Evolutionary conservation across 2,797 vertebrate species (phyloP).

Genomic region (Holocentrus rufus): DNA sequence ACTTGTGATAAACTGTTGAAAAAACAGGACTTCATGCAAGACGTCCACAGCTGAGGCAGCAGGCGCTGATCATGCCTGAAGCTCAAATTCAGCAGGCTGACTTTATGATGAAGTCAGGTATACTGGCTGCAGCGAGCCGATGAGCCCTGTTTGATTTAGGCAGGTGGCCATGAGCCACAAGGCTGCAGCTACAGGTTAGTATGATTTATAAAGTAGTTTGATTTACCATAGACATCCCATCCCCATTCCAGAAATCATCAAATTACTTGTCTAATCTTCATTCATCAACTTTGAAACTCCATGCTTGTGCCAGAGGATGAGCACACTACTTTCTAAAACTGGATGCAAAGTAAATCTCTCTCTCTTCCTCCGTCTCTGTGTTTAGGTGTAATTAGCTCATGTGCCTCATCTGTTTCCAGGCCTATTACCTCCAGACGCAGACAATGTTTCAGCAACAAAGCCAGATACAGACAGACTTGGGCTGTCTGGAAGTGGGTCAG

Average conservation of each 20-base stretch:
- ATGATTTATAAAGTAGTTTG: neutral
- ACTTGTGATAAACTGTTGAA: constrained; percentile 28
- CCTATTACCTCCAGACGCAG: constrained; percentile 68
- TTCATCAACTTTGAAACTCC: constrained; percentile 24
- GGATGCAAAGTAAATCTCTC: constrained; percentile 25
- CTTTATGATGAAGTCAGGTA: constrained; percentile 22
- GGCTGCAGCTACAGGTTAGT: neutral
- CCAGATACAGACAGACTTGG: constrained; percentile 62
- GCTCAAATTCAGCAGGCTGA: neutral
- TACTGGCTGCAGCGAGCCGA: neutral
- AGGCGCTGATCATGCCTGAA: neutral
- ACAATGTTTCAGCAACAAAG: constrained; percentile 59
- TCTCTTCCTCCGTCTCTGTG: constrained; percentile 27
- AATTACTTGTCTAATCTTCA: constrained; percentile 10
- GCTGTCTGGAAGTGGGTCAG: constrained; percentile 55
- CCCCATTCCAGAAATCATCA: neutral
- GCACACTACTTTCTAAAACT: constrained; percentile 15
- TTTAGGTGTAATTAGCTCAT: constrained; percentile 56
- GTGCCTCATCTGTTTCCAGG: constrained; percentile 62
- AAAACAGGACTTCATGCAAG: constrained; percentile 5
- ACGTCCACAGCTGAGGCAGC: neutral
- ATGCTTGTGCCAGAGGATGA: constrained; percentile 27
- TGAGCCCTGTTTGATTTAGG: neutral
- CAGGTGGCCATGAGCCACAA: neutral
- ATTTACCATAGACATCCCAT: neutral